Base-by-base conservation (phyloP, 2,797 vertebrate species). In the Clarias platycephalus region DNA sequence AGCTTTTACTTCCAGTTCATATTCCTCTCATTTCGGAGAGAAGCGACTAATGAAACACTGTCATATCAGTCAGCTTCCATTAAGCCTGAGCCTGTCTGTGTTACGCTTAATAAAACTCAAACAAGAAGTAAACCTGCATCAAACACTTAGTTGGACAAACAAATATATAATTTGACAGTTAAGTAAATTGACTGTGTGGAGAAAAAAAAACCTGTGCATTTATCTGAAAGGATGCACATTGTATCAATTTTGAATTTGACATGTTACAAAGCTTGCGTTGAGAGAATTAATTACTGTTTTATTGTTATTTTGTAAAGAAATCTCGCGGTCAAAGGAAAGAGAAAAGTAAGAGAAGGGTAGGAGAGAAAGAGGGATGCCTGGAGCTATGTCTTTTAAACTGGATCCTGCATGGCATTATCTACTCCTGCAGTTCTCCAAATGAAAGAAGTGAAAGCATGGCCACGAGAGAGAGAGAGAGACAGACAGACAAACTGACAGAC, bases 181-280 rank as follows among this genome's bases (percentile, higher is more conserved):
- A 91, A 91, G 90, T 92, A 94, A 94, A 94, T 94, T 93, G 12
- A 53, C 49, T 53, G 49, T 53, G 49, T 13, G 49, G 44, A 94
- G 88, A 28, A 28, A 28, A 40, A 83, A 44, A 7, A 34, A 91
- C 89, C 91, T 89, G 93, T 93, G 90, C 95, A 92, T 98, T 99
- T 98, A 99, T 99, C 97, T 97, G 96, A 98, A 97, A 98, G 96
- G 96, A 96, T 95, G 96, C 97, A 98, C 97, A 97, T 97, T 97
- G 95, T 97, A 95, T 95, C 93, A 94, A 91, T 96, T 97, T 93
- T 92, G 92, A 96, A 93, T 96, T 93, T 95, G 94, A 94, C 94
- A 90, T 89, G 91, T 94, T 63, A 95, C 95, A 95, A 91, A 94
- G 94, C 97, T 92, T 89, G 94, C 94, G 96, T 94, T 95, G 95